A percentile compares a stretch with the other conserved stretches of the same genome.
These are phyloP conservation scores for Myanophis thanlyinensis DNA, from an alignment of 2,113 vertebrate species.

Conservation along the genomic window DNA sequence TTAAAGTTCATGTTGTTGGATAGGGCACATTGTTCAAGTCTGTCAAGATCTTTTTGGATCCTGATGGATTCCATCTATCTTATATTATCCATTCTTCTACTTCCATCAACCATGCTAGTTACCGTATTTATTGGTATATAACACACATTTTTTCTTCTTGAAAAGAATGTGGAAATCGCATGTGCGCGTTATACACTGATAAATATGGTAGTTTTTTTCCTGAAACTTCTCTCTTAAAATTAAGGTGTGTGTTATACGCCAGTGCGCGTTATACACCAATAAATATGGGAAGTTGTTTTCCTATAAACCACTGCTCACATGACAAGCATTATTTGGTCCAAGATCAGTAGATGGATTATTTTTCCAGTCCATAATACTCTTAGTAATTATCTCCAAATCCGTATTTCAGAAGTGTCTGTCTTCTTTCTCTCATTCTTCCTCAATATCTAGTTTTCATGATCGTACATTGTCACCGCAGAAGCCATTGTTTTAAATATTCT, in stretches of 20 bases:
- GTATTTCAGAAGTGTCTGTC: neutral
- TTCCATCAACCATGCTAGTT: neutral
- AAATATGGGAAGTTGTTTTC: too few species aligned
- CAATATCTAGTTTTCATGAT: neutral
- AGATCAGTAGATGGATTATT: neutral
- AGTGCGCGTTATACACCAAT: too few species aligned
- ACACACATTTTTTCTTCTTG: too few species aligned
- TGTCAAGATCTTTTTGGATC: too few species aligned
- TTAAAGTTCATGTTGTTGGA: too few species aligned
- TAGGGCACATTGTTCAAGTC: too few species aligned
- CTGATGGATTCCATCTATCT: neutral
- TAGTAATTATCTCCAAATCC: neutral
- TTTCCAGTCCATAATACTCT: neutral
- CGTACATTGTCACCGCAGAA: neutral
- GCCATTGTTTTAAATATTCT: neutral
- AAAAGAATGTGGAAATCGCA: too few species aligned
- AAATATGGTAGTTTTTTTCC: too few species aligned
- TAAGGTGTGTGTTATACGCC: too few species aligned
- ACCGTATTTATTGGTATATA: too few species aligned
- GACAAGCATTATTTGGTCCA: neutral
- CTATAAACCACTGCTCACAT: neutral
- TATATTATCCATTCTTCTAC: neutral
- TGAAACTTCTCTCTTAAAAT: too few species aligned
- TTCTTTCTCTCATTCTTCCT: neutral
- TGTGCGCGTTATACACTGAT: too few species aligned